Base-by-base conservation (phyloP, 2,888 invertebrate genomes). In the Tanypteryx hageni region DNA sequence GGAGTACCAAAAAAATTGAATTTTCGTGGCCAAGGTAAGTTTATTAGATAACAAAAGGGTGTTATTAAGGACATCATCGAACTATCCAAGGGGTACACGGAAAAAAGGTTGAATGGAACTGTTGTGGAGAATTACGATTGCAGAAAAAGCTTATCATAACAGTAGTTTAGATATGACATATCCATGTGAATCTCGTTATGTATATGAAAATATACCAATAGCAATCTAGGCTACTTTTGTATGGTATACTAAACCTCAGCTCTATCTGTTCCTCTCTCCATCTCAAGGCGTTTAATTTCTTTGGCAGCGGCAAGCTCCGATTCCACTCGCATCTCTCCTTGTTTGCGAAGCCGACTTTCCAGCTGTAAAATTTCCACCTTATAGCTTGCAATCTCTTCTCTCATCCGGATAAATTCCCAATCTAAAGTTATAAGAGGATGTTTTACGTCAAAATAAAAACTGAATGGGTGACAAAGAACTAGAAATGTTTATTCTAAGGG, bases 251-350 rank as follows among this genome's bases (percentile, higher is more conserved):
- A 8, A 56, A 83, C 89, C 89, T 89, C 89, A 18, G 64, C 10
- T 93, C 96, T 96, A 93, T 97, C 97, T 93, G 96, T 96, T 93
- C 97, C 97, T 0, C 94, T 93, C 92, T 95, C 94, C 64, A 94
- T 93, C 93, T 95, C 94, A 22, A 95, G 93, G 22, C 94, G 93
- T 86, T 94, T 94, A 92, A 96, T 97, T 94, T 98, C 97, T 93
- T 97, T 97, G 93, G 97, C 97, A 94, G 97, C 97, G 92, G 97
- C 94, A 16, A 97, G 96, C 94, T 97, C 97, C 95, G 97, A 97
- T 94, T 97, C 97, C 92, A 96, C 96, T 7, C 97, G 96, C 27
- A 97, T 96, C 93, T 96, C 96, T 93, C 97, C 97, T 94, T 97
- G 96, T 64, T 97, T 97, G 92, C 96, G 96, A 22, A 98, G 96